Evolutionary conservation across 2,797 vertebrate species (phyloP), one percentile per base, ranked within the genome.

Genomic region (Thaleichthys pacificus): DNA sequence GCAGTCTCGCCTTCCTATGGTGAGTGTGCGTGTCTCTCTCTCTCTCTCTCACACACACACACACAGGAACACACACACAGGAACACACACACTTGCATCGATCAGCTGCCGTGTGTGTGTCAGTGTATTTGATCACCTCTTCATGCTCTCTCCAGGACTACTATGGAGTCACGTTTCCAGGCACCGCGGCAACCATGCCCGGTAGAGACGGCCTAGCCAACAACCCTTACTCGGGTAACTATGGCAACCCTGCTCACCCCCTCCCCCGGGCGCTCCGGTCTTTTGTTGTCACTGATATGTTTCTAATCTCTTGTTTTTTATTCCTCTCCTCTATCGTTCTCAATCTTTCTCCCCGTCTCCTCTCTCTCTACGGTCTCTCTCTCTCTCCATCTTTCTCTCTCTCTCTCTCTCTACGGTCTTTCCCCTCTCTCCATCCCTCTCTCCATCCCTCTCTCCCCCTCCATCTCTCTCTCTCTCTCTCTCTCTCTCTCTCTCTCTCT

Each of bases 121-220:
- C 14, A 26, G 17, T 54, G 51, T n/a, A 17, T 54, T 61, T 9
- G 11, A 56, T 4, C 35, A 0, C 42, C 61, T 21, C 35, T 0
- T 80, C n/a, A 72, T 14, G 64, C 17, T 67, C 66, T 77, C 26
- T 70, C 22, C 78, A 99, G 97, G 97, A 99, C 92, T 99, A 99
- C 90, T 99, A 99, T 3, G 96, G 97, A 89, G 93, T 99, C 89
- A 95, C 97, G 87, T 99, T 98, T 89, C 96, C 97, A 87, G 95
- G 96, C 74, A 94, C 96, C 26, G 85, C 92, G 3, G 92, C 95
- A 84, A 85, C 96, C 3, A 93, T 99, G 80, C 93, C 97, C 78
- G 93, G 93, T 89, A 95, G 97, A 96, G 97, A 99, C 69, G 96
- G 93, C 78, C 90, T 99, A 60, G 88, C 94, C 85, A 97, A 91